phyloP scores from a whole-genome alignment of 2,113 vertebrate species.

The Panthera tigris region DNA sequence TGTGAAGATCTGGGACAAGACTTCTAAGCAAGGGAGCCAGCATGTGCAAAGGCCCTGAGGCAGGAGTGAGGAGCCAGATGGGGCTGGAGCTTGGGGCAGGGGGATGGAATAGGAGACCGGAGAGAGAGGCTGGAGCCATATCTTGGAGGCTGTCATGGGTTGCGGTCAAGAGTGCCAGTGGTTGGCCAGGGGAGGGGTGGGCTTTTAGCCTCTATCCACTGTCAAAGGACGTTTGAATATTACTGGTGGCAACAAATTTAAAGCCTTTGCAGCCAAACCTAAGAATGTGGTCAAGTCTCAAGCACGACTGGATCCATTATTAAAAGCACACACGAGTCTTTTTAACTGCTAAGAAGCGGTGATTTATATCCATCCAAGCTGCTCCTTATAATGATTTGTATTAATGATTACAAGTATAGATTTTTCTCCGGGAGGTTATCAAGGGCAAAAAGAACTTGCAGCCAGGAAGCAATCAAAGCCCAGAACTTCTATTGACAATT shows the following conservation, averaged over 20 bases:
- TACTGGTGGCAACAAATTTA: neutral
- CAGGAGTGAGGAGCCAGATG: neutral
- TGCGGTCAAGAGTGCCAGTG: neutral
- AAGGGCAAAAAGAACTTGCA: slow-evolving; percentile 48
- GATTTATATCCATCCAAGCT: slow-evolving; percentile 47
- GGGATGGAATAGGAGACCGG: neutral
- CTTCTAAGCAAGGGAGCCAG: neutral
- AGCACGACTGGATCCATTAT: neutral
- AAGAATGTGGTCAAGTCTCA: neutral
- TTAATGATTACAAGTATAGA: slow-evolving; percentile 52
- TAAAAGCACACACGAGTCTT: neutral
- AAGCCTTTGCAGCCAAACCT: neutral
- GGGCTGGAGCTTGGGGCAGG: neutral
- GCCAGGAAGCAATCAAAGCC: slow-evolving; percentile 12
- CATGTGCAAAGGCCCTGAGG: slow-evolving; percentile 35
- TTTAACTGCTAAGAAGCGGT: slow-evolving; percentile 66
- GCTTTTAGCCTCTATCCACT: neutral
- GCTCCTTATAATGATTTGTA: slow-evolving; percentile 58
- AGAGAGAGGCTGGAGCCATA: neutral
- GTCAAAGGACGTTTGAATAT: neutral
- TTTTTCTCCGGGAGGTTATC: slow-evolving; percentile 58
- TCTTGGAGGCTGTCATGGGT: neutral
- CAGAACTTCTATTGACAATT: neutral
- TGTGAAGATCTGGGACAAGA: neutral
- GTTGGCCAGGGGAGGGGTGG: neutral